Conservation (phyloP, 2,888 invertebrate genomes). For the Saturnia pavonia region DNA sequence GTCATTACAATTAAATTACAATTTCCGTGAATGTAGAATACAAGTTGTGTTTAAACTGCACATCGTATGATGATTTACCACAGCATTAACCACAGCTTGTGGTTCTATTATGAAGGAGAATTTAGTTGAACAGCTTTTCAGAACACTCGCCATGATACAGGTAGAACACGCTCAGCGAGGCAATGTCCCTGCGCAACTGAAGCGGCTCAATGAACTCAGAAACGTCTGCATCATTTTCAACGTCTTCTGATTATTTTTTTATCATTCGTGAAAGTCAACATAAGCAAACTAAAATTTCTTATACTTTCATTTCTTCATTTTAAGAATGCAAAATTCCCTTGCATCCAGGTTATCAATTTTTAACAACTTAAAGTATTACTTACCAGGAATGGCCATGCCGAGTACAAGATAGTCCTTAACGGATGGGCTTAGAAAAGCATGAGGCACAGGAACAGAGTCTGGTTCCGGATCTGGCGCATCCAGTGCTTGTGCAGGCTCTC, state of each 20-base stretch:
- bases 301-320: background rate
- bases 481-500: conserved; percentile 70
- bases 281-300: background rate
- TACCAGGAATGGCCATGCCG: conserved; percentile 94
- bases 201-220: no score
- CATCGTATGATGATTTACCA: no score
- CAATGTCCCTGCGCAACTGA: no score
- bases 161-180: no score
- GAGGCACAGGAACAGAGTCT: conserved; percentile 83
- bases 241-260: background rate
- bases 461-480: conserved; percentile 78
- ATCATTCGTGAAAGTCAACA: background rate
- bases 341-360: background rate
- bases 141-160: no score
- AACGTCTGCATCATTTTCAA: no score
- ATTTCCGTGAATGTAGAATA: background rate
- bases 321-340: background rate
- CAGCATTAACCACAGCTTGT: no score
- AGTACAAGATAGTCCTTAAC: conserved; percentile 93
- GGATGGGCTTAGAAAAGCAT: conserved; percentile 91
- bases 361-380: conserved; percentile 38
- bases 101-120: no score
- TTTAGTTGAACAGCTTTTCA: no score
- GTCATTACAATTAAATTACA: background rate
- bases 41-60: no score